Percentiles rank a stretch among this genome's conserved stretches.
These are phyloP conservation scores for Pissodes strobi DNA, from an alignment of 1,140 invertebrate species.

Conservation along the genomic window DNA sequence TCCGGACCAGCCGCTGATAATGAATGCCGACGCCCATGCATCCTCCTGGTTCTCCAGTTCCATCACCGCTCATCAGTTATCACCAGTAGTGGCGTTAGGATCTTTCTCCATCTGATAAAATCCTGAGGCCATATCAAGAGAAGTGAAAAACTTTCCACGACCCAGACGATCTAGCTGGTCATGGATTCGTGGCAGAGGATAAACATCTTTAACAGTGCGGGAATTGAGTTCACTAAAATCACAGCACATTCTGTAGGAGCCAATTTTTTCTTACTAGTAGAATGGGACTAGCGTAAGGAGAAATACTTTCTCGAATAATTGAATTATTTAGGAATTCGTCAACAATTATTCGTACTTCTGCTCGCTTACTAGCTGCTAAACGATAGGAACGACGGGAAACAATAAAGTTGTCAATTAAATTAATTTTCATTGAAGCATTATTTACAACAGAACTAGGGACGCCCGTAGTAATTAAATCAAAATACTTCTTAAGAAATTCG, in stretches of 20 bases:
- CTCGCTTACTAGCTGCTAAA: constrained; percentile 4
- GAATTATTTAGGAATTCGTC: constrained; percentile 43
- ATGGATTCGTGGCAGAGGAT: constrained; percentile 49
- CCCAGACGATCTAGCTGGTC: constrained; percentile 48
- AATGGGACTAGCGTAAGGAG: constrained; percentile 51
- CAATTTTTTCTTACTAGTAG: constrained; percentile 51
- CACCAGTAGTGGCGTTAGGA: too few relatives aligned
- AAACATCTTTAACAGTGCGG: constrained; percentile 44
- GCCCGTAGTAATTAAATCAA: constrained; percentile 1
- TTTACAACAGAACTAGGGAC: constrained; percentile 2
- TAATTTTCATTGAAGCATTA: too few relatives aligned
- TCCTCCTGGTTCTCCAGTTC: too few relatives aligned
- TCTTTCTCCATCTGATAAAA: too few relatives aligned
- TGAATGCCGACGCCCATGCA: too few relatives aligned
- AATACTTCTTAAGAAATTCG: background rate
- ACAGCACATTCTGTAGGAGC: constrained; percentile 42
- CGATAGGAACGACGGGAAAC: constrained; percentile 22
- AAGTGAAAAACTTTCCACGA: constrained; percentile 42
- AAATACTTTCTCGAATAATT: constrained; percentile 51
- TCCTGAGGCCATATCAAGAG: too few relatives aligned
- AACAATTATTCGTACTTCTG: constrained; percentile 14
- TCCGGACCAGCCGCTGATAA: too few relatives aligned
- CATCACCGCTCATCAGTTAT: too few relatives aligned
- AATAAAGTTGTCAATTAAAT: background rate
- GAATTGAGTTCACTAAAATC: constrained; percentile 48